Evolutionary conservation across 2,888 invertebrate species (phyloP), one percentile per base, ranked within the genome.

Genomic region (Cheilosia impressa): DNA sequence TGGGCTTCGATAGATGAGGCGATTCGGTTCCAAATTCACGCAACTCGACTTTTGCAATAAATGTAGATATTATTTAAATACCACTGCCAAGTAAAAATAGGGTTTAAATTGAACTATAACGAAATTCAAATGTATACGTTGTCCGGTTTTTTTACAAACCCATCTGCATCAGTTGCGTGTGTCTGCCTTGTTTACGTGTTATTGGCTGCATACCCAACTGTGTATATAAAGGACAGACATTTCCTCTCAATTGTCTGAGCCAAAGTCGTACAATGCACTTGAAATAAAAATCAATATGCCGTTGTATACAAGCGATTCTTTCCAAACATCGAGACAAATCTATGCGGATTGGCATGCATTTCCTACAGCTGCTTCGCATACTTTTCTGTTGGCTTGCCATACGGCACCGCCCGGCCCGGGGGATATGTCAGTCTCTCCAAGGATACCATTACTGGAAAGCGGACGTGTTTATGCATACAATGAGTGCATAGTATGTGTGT

Each of bases 401-500:
- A 53, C 63, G 9, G 22, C 45, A 60, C 6, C 50, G 38, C 55
- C 34, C 52, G 31, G 31, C 34, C 52, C 55, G 63, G 68, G 84
- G 69, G 60, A 71, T 34, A 47, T 43, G 69, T 75, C 69, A 73
- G 58, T 55, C 78, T 65, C 69, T 75, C 80, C 55, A 66, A 71
- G 80, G 84, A 84, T 76, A 80, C 63, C 75, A 84, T 79, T 80
- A 80, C 63, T 58, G 75, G 34, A 34, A 66, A 66, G 71, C 84
- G 84, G 84, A 84, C 84, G 84, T 84, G 80, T 80, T 84, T 84
- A 71, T 80, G 80, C 84, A 84, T 80, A 80, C 75, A 84, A 80
- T 84, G 75, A 80, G 65, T 13, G 38, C 47, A 63, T 17, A 50
- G 62, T 31, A n/a, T 52, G 62, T 31, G 19, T 58, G 43, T 63